Evolutionary conservation across 2,888 invertebrate species (phyloP), one percentile per base, ranked within the genome.

Genomic region (Germaria angustata): DNA sequence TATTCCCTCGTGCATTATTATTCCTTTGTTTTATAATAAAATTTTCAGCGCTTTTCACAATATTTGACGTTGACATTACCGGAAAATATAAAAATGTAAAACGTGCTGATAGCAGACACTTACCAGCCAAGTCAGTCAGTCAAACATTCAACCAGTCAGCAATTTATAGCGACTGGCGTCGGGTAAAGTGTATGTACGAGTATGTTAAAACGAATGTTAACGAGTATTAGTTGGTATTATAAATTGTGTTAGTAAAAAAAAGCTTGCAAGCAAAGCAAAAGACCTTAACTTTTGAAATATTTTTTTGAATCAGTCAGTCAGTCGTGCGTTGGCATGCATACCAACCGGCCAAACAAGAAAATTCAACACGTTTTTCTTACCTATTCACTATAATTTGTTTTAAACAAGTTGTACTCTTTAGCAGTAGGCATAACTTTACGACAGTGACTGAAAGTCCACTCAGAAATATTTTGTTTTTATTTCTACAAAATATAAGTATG

Each of bases 271-370:
- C 55, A 69, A 41, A 79, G 57, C 55, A 69, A 79, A 82, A 79
- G 82, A 82, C 79, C 82, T 79, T 79, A 82, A 82, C 82, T 82
- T 79, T 79, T 79, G 76, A 82, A 82, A 82, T 76, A 82, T 79
- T 75, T 82, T 82, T 61, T 53, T 22, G n/a, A 79, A 78, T 82
- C 78, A 82, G 79, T 82, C 81, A 77, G 81, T 77, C 82, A 79
- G 79, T 82, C 82, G 79, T 82, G 79, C 71, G 59, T 75, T 79
- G 79, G 82, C 82, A 78, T 82, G 82, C 75, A 75, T 79, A 76
- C 71, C 79, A 79, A 36, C 75, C 63, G 51, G 17, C 44, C 15
- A 51, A 51, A 24, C 34, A 34, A 63, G 34, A 36, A 46, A 44
- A 63, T 57, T 20, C 22, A 39, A 34, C 59, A 66, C 61, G 55